Conservation (phyloP, 2,797 vertebrate genomes). For the Trematomus bernacchii region DNA sequence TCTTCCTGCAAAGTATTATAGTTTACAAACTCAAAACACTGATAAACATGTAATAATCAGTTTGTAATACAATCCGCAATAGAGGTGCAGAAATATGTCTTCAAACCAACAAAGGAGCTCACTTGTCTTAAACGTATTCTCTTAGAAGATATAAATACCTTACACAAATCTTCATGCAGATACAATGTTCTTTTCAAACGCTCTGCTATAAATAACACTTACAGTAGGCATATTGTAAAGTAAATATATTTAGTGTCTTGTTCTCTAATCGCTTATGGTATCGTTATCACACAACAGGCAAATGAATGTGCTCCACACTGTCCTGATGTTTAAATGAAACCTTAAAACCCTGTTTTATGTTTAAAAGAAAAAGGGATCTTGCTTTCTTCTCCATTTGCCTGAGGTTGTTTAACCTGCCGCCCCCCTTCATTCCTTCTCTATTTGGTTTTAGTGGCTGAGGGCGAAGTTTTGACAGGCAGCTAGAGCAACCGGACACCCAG, state of each 20-base stretch:
- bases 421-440: conserved; percentile 66
- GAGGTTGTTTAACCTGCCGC: conserved; percentile 80
- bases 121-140: conserved; percentile 71
- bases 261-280: conserved; percentile 37
- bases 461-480: conserved; percentile 84
- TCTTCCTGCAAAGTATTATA: conserved; percentile 48
- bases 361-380: conserved; percentile 39
- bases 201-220: conserved; percentile 60
- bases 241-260: conserved; percentile 47
- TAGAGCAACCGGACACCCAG: conserved; percentile 82
- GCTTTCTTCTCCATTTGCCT: conserved; percentile 64
- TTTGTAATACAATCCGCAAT: conserved; percentile 42
- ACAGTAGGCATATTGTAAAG: conserved; percentile 33
- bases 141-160: conserved; percentile 76
- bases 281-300: conserved; percentile 28
- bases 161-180: conserved; percentile 58
- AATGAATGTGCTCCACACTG: conserved; percentile 39
- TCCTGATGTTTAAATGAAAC: conserved; percentile 51
- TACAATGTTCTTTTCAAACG: conserved; percentile 49
- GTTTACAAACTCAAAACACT: conserved; percentile 52
- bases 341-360: conserved; percentile 47
- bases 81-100: conserved; percentile 57
- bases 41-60: conserved; percentile 62
- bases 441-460: conserved; percentile 78
- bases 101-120: conserved; percentile 71